Conservation (phyloP, 1,140 invertebrate genomes). For the Drosophila obscura region DNA sequence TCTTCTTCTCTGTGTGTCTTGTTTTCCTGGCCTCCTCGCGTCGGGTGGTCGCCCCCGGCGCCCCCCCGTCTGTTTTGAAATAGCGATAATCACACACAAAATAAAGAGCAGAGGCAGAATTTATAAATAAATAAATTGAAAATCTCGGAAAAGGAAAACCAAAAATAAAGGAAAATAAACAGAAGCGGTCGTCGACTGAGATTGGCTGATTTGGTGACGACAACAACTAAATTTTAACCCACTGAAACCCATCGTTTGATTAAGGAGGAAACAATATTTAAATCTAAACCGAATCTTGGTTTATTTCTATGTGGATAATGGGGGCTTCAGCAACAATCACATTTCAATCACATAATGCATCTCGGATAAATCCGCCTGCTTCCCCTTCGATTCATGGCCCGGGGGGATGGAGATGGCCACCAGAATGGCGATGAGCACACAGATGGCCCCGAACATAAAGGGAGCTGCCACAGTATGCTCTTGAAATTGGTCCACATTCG, state of each 20-base stretch:
- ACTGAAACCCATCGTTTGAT: neutral
- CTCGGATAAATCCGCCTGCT: constrained; percentile 4
- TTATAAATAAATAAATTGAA: constrained; percentile 68
- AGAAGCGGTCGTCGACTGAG: constrained; percentile 57
- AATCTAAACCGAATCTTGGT: neutral
- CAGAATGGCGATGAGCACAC: constrained; percentile 96
- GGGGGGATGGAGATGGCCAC: constrained; percentile 96
- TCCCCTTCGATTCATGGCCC: constrained; percentile 69
- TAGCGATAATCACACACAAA: constrained; percentile 16
- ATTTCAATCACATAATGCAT: constrained; percentile 7
- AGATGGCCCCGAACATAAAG: constrained; percentile 98
- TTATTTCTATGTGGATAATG: neutral
- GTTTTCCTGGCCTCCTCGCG: no score
- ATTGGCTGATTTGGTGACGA: constrained; percentile 38
- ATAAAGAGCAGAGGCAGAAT: constrained; percentile 26
- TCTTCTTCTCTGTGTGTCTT: no score
- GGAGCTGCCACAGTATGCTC: constrained; percentile 95
- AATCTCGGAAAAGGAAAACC: constrained; percentile 48
- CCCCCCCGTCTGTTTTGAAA: constrained; percentile 20
- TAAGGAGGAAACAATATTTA: no score
- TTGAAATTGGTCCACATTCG: neutral
- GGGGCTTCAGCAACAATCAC: neutral
- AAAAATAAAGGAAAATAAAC: constrained; percentile 66
- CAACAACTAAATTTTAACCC: constrained; percentile 41
- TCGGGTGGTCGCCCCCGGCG: no score